phyloP scores from a whole-genome alignment of 1,140 invertebrate species.

The Zelostemma sp. region DNA sequence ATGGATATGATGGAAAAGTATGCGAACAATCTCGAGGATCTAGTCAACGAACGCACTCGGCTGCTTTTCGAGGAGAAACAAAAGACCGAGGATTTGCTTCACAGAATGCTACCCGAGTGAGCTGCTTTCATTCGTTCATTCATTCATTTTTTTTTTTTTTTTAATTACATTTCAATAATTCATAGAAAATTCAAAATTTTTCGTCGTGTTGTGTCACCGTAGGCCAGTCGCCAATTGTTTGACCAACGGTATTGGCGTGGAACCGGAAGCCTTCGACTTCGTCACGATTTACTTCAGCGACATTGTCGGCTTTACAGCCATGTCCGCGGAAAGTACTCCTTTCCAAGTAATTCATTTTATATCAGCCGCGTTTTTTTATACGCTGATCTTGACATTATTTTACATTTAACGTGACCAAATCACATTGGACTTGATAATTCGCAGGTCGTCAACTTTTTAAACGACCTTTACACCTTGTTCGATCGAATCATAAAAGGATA shows the following conservation, averaged over 20 bases:
- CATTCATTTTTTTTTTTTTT: too few species aligned
- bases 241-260: constrained; percentile 89
- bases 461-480: constrained; percentile 95
- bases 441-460: constrained; percentile 94
- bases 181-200: constrained; percentile 67
- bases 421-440: constrained; percentile 15
- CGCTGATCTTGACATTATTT: too few species aligned
- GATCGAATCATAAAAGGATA: constrained; percentile 94
- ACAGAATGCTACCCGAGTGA: constrained; percentile 93
- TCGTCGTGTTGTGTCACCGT: too few species aligned
- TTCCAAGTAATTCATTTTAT: constrained; percentile 74
- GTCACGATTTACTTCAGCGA: constrained; percentile 99
- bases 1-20: constrained; percentile 97
- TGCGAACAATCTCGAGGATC: constrained; percentile 93
- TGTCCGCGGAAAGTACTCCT: constrained; percentile 95
- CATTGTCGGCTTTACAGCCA: constrained; percentile 97
- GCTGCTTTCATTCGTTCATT: constrained; percentile 46
- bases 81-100: constrained; percentile 92
- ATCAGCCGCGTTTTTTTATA: too few species aligned
- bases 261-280: constrained; percentile 94
- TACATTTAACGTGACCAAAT: background rate
- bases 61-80: constrained; percentile 92
- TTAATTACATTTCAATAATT: too few species aligned
- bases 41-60: constrained; percentile 90
- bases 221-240: constrained; percentile 87